phyloP scores from a whole-genome alignment of 2,113 vertebrate genomes.

The Ameiurus melas region DNA sequence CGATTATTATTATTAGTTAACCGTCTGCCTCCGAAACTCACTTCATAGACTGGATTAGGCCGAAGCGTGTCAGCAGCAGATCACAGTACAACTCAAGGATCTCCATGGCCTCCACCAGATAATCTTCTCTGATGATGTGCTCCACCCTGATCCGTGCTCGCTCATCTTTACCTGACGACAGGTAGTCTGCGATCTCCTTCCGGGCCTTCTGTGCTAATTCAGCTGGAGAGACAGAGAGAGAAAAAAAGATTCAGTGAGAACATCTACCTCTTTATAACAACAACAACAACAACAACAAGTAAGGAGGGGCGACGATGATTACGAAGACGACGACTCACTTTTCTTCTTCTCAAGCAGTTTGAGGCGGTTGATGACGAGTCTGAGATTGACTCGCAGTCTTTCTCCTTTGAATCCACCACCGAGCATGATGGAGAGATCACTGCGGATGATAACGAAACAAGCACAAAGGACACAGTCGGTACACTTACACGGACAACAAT shows the following conservation, averaged over 20 bases:
- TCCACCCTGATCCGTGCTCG: slow-evolving; percentile 95
- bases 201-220: slow-evolving; percentile 95
- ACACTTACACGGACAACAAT: too few relatives aligned
- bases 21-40: slow-evolving; percentile 65
- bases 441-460: slow-evolving; percentile 33
- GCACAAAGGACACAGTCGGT: not conserved
- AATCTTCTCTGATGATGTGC: slow-evolving; percentile 98
- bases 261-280: not conserved
- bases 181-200: slow-evolving; percentile 97
- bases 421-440: slow-evolving; percentile 76
- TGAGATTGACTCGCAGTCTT: slow-evolving; percentile 91
- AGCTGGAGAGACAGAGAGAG: slow-evolving; percentile 68
- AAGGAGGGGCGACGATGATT: slow-evolving; percentile 52
- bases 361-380: slow-evolving; percentile 94
- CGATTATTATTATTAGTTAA: not conserved
- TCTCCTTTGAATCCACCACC: slow-evolving; percentile 94
- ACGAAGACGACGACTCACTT: slow-evolving; percentile 87
- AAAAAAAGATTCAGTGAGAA: not conserved
- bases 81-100: slow-evolving; percentile 98
- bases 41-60: slow-evolving; percentile 98
- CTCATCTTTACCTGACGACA: slow-evolving; percentile 94
- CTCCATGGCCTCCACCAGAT: slow-evolving; percentile 98
- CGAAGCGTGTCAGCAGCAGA: slow-evolving; percentile 89
- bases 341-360: slow-evolving; percentile 99
- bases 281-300: not conserved